Percentiles rank a stretch among this genome's conserved stretches.
These are phyloP conservation scores for Cyprinodon diabolis DNA, from an alignment of 2,797 vertebrate species.

Conservation along the genomic window DNA sequence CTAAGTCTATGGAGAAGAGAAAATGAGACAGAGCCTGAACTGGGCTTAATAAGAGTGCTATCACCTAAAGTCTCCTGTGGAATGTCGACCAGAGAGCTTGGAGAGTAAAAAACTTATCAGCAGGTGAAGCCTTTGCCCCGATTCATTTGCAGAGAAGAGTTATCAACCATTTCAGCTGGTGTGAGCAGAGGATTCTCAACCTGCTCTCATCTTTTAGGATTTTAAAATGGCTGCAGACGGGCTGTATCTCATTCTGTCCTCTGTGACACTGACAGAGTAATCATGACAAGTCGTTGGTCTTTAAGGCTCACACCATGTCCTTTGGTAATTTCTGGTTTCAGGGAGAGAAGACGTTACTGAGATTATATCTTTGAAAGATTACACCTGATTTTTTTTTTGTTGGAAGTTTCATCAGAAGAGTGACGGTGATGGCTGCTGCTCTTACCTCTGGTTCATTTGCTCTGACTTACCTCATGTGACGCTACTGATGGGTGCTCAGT, in stretches of 20 bases:
- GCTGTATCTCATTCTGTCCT: conserved; percentile 22
- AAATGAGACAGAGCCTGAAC: conserved; percentile 33
- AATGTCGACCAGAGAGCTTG: conserved; percentile 5
- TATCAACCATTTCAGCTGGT: conserved; percentile 4
- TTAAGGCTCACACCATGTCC: conserved; percentile 17
- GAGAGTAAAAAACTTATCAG: conserved; percentile 36
- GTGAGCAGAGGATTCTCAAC: not conserved
- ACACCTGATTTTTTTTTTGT: conserved; percentile 3
- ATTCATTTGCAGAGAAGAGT: conserved; percentile 33
- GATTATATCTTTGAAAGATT: conserved; percentile 21
- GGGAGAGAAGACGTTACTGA: not conserved
- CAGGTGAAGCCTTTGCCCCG: conserved; percentile 30
- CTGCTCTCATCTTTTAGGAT: conserved; percentile 25
- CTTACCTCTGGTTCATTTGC: conserved; percentile 20
- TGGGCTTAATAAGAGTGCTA: conserved; percentile 32
- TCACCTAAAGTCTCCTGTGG: conserved; percentile 31
- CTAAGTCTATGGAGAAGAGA: conserved; percentile 13
- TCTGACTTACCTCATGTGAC: conserved; percentile 19
- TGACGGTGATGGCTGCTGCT: conserved; percentile 6
- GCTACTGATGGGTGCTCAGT: conserved; percentile 56
- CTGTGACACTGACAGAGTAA: conserved; percentile 35
- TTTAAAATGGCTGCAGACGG: conserved; percentile 31
- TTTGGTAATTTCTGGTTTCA: conserved; percentile 25
- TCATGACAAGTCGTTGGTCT: conserved; percentile 16
- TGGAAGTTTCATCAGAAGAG: not conserved